phyloP scores from a whole-genome alignment of 1,140 invertebrate genomes.

The Diabrotica virgifera region DNA sequence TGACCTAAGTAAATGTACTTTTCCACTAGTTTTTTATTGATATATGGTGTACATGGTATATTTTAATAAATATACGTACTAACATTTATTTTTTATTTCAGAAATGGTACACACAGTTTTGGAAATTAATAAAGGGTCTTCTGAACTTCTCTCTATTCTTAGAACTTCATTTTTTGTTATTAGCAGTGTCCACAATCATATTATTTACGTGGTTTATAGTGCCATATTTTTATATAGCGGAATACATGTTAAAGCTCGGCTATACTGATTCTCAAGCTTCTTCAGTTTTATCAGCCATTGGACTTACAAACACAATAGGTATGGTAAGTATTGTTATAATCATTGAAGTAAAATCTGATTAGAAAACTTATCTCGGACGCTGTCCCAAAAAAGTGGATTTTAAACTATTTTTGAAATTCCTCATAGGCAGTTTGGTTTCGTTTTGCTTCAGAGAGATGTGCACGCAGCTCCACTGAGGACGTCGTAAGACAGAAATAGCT shows the following conservation, averaged over 20 bases:
- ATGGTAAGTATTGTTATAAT: slow-evolving; percentile 59
- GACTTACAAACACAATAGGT: slow-evolving; percentile 81
- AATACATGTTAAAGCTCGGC: slow-evolving; percentile 60
- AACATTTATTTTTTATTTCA: slow-evolving; percentile 46
- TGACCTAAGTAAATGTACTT: no score
- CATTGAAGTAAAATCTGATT: no score
- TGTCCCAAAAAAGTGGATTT: no score
- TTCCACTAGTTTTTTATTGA: no score
- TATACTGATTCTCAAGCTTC: slow-evolving; percentile 72
- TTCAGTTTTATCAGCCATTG: slow-evolving; percentile 74
- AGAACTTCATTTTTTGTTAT: slow-evolving; percentile 74
- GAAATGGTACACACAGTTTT: slow-evolving; percentile 72
- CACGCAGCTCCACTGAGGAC: no score
- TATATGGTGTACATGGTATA: no score
- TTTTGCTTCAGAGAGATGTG: no score
- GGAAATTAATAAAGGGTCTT: slow-evolving; percentile 67
- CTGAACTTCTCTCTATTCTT: slow-evolving; percentile 75
- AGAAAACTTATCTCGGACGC: no score
- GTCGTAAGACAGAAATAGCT: no score
- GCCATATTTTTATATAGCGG: slow-evolving; percentile 83
- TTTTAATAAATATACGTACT: no score
- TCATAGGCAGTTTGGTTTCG: no score
- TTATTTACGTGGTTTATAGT: slow-evolving; percentile 88
- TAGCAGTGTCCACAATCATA: slow-evolving; percentile 78
- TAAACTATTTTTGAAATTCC: no score